Evolutionary conservation across 2,113 vertebrate species (phyloP).

Genomic region (Fregetta grallaria): DNA sequence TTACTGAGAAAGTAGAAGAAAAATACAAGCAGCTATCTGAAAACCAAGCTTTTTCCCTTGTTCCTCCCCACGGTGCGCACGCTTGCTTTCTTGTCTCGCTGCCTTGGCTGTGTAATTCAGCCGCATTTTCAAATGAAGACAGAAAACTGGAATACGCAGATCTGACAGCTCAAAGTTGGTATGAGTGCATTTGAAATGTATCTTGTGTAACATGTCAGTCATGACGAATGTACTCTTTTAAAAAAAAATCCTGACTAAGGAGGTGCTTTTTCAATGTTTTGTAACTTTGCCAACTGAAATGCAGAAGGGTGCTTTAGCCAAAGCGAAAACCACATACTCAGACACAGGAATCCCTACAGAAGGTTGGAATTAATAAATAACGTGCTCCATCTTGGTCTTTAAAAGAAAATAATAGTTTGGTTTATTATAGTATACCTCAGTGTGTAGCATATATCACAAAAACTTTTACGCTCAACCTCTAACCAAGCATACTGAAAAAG

Average conservation of each 20-base stretch:
- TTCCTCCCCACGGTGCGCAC: neutral
- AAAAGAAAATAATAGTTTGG: neutral
- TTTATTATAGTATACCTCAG: neutral
- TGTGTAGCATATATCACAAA: neutral
- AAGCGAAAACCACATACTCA: neutral
- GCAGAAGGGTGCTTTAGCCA: neutral
- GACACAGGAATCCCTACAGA: neutral
- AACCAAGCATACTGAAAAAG: neutral
- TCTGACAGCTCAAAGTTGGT: neutral
- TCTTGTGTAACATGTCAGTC: neutral
- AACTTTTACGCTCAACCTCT: neutral
- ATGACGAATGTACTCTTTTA: neutral
- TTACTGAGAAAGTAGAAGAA: neutral
- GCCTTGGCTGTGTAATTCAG: neutral
- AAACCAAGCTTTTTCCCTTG: neutral
- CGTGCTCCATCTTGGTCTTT: neutral
- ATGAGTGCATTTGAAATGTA: neutral
- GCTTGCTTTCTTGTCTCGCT: fast-evolving
- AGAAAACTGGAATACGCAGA: neutral
- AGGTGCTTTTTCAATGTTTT: neutral
- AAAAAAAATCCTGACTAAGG: neutral
- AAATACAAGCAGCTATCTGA: neutral
- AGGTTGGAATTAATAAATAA: neutral
- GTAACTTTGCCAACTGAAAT: neutral
- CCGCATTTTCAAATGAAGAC: neutral